phyloP scores from a whole-genome alignment of 2,113 vertebrate species.

The Synchiropus splendidus region DNA sequence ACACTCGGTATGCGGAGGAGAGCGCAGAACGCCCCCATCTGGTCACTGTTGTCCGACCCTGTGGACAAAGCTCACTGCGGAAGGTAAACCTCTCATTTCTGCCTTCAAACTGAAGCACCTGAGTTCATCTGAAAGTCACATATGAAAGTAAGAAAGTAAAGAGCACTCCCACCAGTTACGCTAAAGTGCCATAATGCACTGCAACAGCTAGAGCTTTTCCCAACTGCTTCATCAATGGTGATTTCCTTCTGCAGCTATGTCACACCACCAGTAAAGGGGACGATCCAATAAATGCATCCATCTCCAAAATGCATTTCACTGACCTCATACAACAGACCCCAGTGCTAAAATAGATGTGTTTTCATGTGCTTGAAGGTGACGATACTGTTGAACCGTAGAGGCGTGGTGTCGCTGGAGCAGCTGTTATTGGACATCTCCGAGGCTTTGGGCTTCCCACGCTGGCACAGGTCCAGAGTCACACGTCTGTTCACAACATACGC shows the following conservation, averaged over 20 bases:
- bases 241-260: too few species aligned
- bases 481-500: constrained; percentile 79
- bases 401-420: constrained; percentile 85
- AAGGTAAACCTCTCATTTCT: constrained; percentile 64
- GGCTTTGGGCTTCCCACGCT: constrained; percentile 83
- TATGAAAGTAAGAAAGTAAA: background rate
- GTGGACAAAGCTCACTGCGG: constrained; percentile 61
- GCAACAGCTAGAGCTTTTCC: background rate
- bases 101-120: too few species aligned
- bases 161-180: background rate
- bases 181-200: too few species aligned
- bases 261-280: too few species aligned
- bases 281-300: too few species aligned
- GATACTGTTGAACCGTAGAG: constrained; percentile 83
- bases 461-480: constrained; percentile 82
- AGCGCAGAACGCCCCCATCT: constrained; percentile 79
- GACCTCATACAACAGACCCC: too few species aligned
- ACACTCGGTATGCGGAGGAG: constrained; percentile 70
- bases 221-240: too few species aligned
- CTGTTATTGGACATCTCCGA: constrained; percentile 85
- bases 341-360: too few species aligned
- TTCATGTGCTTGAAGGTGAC: constrained; percentile 39
- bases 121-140: too few species aligned
- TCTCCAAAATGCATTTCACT: too few species aligned
- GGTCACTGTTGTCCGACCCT: constrained; percentile 80